These are phyloP conservation scores for Pocillopora meandrina DNA, from an alignment of 92 coral and sea anemone genomes.

Conservation along the genomic window DNA sequence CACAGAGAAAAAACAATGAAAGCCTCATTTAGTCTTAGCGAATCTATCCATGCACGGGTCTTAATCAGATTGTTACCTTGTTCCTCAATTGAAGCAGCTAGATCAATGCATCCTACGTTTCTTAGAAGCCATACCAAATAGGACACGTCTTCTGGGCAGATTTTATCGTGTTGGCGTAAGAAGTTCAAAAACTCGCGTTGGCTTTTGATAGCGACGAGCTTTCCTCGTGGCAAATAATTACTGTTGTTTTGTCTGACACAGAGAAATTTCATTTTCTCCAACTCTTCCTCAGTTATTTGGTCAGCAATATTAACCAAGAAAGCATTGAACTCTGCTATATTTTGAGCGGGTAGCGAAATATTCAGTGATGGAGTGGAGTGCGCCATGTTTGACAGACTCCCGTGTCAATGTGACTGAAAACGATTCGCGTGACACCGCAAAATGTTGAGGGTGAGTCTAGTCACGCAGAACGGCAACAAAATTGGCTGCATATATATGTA, in stretches of 20 bases:
- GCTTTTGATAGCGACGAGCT: slow-evolving; percentile 53
- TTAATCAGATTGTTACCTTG: not conserved
- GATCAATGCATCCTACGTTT: not conserved
- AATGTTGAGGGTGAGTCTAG: no score
- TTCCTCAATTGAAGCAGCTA: not conserved
- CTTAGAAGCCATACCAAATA: slow-evolving; percentile 13
- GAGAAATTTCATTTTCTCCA: slow-evolving; percentile 74
- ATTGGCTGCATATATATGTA: no score
- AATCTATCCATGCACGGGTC: no score
- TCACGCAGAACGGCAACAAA: no score
- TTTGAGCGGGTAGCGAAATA: not conserved
- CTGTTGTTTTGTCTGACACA: slow-evolving; percentile 43
- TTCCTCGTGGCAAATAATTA: slow-evolving; percentile 66
- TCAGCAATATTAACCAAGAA: slow-evolving; percentile 49
- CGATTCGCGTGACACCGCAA: no score
- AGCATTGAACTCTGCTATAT: not conserved
- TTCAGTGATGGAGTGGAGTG: no score
- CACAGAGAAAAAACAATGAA: no score
- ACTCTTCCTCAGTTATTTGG: slow-evolving; percentile 63
- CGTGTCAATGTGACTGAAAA: no score
- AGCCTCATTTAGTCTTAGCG: no score
- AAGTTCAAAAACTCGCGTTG: slow-evolving; percentile 65
- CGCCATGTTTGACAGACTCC: no score
- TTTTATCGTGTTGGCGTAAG: not conserved
- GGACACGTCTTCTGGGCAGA: not conserved